Percentiles rank a stretch among this genome's conserved stretches.
Conservation (phyloP, 2,888 invertebrate species). For the Cybosia mesomella region DNA sequence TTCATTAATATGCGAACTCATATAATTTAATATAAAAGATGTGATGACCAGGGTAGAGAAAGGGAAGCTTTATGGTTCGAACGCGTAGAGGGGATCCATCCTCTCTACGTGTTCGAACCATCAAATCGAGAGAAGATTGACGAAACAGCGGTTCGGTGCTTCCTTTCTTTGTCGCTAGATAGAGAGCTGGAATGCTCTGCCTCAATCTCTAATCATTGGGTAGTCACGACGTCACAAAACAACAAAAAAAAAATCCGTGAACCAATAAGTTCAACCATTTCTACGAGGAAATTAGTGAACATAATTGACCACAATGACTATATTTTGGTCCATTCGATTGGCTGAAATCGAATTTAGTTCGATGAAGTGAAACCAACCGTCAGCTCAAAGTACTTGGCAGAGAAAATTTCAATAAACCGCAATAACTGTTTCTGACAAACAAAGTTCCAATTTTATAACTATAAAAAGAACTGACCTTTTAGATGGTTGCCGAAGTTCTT, state of each 20-base stretch:
- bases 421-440: not conserved
- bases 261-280: not conserved
- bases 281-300: not conserved
- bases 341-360: not conserved
- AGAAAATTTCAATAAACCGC: constrained; percentile 2
- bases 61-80: no score
- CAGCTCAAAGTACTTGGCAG: not conserved
- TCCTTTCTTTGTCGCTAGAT: no score
- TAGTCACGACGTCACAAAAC: not conserved
- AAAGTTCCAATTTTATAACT: not conserved
- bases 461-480: not conserved
- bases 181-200: no score
- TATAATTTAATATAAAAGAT: not conserved
- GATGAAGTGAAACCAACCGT: not conserved
- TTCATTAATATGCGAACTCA: no score
- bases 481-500: not conserved
- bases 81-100: no score
- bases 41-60: no score
- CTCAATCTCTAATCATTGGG: not conserved
- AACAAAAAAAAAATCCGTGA: not conserved
- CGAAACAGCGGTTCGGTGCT: no score
- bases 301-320: not conserved
- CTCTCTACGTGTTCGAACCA: no score
- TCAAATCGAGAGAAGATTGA: no score
- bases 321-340: not conserved